Base-by-base conservation (phyloP, 2,113 vertebrate genomes). In the Pollachius pollachius region DNA sequence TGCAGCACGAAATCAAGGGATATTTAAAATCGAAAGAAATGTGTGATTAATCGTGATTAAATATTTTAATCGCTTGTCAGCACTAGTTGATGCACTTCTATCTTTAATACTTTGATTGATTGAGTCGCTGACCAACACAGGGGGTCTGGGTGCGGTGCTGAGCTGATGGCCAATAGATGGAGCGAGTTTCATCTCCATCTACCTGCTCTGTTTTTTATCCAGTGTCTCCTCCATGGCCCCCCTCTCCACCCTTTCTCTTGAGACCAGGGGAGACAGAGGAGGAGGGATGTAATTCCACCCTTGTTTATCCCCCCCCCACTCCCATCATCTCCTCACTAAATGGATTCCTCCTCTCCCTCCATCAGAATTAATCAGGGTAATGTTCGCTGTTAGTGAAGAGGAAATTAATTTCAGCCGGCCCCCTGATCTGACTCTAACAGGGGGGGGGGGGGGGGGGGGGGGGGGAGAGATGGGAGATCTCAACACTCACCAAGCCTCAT, bases 401-500 rank as follows among this genome's bases (percentile, higher is more conserved):
- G 94, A 94, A 96, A 95, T 96, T 93, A 94, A 96, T 96, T 95
- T 94, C 92, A 91, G 91, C 89, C 87, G 90, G 92, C 89, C 88
- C 92, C 88, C 94, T 93, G 89, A 94, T 95, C 90, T 91, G 91
- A 87, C 92, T 95, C 95, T 96, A 94, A 93, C 89, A 84, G 91
- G 90, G 25, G 91, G 92, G 37, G 37, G 37, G 37, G 37, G 37
- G 37, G 37, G 92, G 87, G 90, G 89, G 87, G 37, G 37, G 37
- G 37, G 92, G 87, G 90, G 89, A 87, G 91, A 91, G 93, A 95
- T 94, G 94, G 93, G 91, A 95, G 95, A 95, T 41, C 6, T 95
- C 94, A 95, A 96, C 95, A 94, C 89, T 93, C 92, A 91, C 90
- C 80, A 92, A 95, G 95, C 94, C 95, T 95, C 93, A 94, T 94